Conservation (phyloP, 1,140 invertebrate genomes). For the Acromyrmex charruanus region DNA sequence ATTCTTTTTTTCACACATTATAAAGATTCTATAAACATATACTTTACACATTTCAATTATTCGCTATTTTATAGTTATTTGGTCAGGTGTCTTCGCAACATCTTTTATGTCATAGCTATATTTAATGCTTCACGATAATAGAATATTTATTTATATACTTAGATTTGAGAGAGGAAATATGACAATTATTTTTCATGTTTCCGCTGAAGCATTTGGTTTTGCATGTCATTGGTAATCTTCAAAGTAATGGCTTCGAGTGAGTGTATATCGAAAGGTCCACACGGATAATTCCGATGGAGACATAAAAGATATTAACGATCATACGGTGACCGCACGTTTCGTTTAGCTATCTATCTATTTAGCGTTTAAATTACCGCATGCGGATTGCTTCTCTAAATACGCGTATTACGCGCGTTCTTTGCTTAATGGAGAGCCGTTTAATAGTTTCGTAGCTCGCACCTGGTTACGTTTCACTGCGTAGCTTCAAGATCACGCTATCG, state of each 20-base stretch:
- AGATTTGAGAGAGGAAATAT: background rate
- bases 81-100: background rate
- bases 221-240: constrained; percentile 3
- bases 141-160: background rate
- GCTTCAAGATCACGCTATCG: constrained; percentile 43
- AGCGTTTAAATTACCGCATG: constrained; percentile 47
- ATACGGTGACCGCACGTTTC: constrained; percentile 29
- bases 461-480: constrained; percentile 31
- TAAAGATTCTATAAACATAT: background rate
- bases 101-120: background rate
- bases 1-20: too few species aligned
- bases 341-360: constrained; percentile 42
- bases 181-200: constrained; percentile 5
- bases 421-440: constrained; percentile 25
- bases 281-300: constrained; percentile 36
- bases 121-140: background rate
- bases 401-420: constrained; percentile 33
- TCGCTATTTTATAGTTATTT: background rate
- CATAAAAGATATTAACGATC: constrained; percentile 47
- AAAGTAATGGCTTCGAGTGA: constrained; percentile 11
- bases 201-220: background rate
- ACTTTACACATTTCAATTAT: background rate
- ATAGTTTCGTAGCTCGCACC: constrained; percentile 39
- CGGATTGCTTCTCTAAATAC: constrained; percentile 38
- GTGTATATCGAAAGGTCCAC: background rate